Evolutionary conservation across 2,888 invertebrate genomes (phyloP).

Genomic region (Thumatha senex): DNA sequence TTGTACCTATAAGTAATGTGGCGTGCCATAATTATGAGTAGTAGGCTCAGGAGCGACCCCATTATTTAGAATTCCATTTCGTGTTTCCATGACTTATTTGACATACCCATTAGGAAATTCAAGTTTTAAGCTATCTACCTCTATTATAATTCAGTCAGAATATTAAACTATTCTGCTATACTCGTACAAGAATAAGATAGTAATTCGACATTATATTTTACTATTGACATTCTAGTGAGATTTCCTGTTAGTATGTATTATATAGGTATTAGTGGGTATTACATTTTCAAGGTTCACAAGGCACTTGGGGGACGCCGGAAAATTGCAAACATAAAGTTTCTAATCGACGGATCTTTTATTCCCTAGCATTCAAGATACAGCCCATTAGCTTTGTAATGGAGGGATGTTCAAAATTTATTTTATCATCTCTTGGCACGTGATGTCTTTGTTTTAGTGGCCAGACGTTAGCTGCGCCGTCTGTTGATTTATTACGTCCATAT

Average conservation of each 20-base stretch:
- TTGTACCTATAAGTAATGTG: too few species aligned
- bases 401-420: slow-evolving; percentile 80
- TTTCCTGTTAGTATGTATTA: too few species aligned
- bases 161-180: too few species aligned
- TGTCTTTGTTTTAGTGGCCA: slow-evolving; percentile 67
- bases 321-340: slow-evolving; percentile 83
- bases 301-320: slow-evolving; percentile 59
- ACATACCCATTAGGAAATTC: too few species aligned
- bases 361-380: slow-evolving; percentile 78
- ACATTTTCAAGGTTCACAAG: slow-evolving; percentile 52
- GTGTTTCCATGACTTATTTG: too few species aligned
- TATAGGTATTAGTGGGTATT: too few species aligned
- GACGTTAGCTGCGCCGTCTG: slow-evolving; percentile 40
- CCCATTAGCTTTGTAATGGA: slow-evolving; percentile 81
- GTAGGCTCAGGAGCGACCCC: too few species aligned
- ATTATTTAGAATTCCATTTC: too few species aligned
- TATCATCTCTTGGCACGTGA: slow-evolving; percentile 81
- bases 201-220: not conserved
- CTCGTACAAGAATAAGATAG: too few species aligned
- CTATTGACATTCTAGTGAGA: not conserved
- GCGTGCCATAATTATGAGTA: too few species aligned
- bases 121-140: too few species aligned
- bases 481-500: slow-evolving; percentile 43
- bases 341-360: slow-evolving; percentile 83
- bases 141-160: too few species aligned